Evolutionary conservation across 2,113 vertebrate species (phyloP), one percentile per base, ranked within the genome.

Genomic region (Elgaria multicarinata): DNA sequence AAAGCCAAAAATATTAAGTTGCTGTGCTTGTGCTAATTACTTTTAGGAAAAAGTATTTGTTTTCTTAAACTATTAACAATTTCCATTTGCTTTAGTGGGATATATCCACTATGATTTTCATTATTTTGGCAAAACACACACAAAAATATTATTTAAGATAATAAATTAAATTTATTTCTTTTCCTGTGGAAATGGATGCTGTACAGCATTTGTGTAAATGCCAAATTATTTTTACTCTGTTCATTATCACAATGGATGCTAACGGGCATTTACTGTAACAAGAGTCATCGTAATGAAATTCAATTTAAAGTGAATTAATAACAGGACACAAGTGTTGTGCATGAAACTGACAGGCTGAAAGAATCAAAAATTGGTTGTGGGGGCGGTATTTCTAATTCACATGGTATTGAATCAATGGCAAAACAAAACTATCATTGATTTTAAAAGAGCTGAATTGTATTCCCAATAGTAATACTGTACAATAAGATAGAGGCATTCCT

Each of bases 61-160:
- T 92, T 93, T 71, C 58, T 87, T 90, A 90, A 92, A 90, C 10
- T 90, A 50, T 85, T 83, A 87, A 62, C 82, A 88, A 86, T 74
- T 93, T 66, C 87, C 31, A 10, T 2, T 39, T 93, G 8, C 46
- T 82, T 75, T 7, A 86, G 69, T 64, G 44, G 5, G 87, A 93
- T 87, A 3, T 58, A 76, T 78, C 62, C 1, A 0, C 76, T 92
- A 55, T 3, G 0, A 78, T 74, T 26, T 76, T 75, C 92, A 92
- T 71, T 3, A 31, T 0, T 44, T 33, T 83, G 6, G 87, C 10
- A 1, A 79, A 67, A 6, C 0, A 0, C 42, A 46, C n/a, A 90
- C 67, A 62, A 33, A n/a, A 0, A 58, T 44, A 2, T 6, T 85
- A 58, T 87, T 90, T 89, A 87, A 94, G 87, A 81, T 55, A 92